Evolutionary conservation across 2,113 vertebrate genomes (phyloP), one percentile per base, ranked within the genome.

Genomic region (Prionailurus viverrinus): DNA sequence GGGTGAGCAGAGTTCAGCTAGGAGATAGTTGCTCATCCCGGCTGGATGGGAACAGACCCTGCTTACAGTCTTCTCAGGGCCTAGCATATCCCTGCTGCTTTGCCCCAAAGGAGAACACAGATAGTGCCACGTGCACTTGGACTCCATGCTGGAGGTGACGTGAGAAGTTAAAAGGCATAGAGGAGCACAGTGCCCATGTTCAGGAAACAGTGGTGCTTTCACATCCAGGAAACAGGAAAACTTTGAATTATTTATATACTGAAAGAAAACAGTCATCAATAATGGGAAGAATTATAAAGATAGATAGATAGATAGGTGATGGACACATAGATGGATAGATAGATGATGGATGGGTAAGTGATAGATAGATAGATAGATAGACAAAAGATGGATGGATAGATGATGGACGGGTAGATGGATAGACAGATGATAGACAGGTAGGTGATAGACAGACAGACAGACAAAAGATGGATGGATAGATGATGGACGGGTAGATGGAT

Each of bases 91-190:
- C 39, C 39, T 11, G 8, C 15, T 5, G 6, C 21, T 51, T 45
- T 7, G 36, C 14, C 65, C 61, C 45, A 15, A 41, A 6, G 6
- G 18, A 41, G 51, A 25, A 16, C 15, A 6, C 1, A 13, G 45
- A 29, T 11, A 15, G 5, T 4, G 21, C 15, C 18, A 2, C 0
- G 91, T 41, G 14, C 2, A 0, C 3, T 5, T 1, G 1, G 29
- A 15, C 16, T 5, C 21, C 29, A 9, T 9, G 25, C 3, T 15
- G 27, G 27, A 45, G 15, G 14, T 73, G 36, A 51, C 1, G 31
- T 12, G 33, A 14, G 5, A 1, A 10, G 19, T 4, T 33, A 2
- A 7, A 73, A 18, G 16, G 45, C 14, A 2, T 10, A 4, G n/a
- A 58, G 55, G 7, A 7, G 55, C 55, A 5, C 19, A 5, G 18